Base-by-base conservation (phyloP, 2,797 vertebrate genomes). In the Taeniopygia guttata region DNA sequence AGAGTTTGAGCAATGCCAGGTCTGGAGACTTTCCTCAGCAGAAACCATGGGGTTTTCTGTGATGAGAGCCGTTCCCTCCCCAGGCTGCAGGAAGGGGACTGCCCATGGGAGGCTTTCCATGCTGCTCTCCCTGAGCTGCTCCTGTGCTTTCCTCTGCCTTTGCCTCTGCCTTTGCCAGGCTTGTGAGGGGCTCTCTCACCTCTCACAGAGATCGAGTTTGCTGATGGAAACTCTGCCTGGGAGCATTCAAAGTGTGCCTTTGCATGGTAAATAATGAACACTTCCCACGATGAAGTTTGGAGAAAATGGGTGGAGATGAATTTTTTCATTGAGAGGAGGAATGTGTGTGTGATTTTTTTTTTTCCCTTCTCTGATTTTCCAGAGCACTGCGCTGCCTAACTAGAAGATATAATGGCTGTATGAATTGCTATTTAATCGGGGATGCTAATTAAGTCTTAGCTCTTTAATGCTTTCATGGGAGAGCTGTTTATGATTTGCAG, bases 361-460 rank as follows among this genome's bases (percentile, higher is more conserved):
- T 60, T 18, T 5, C 3, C 32, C n/a, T 93, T 70, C 5, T 4
- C 56, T 63, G 51, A 73, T 72, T 13, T 72, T 87, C 58, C 74
- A 69, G 73, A 87, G 88, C 75, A 19, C 54, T 79, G 59, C 0
- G 0, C 64, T 94, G 83, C 64, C 72, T 84, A 78, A 68, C 29
- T 95, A 89, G 78, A 77, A 96, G 85, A 78, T 68, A 66, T 49
- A 96, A 96, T 73, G 81, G 48, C 91, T 86, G 38, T 83, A 89
- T 96, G 93, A 96, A 96, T 95, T 97, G 96, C 89, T 86, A 75
- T 97, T 97, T 96, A 96, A 97, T 96, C 96, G 93, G 90, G 78
- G 64, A 84, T 92, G 89, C 93, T 96, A 96, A 96, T 97, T 97
- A 96, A 97, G 94, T 95, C 87, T 90, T 77, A 84, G 85, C 87